These are phyloP conservation scores for Rousettus madagascariensis DNA, from an alignment of 2,797 vertebrate species.

Conservation along the genomic window DNA sequence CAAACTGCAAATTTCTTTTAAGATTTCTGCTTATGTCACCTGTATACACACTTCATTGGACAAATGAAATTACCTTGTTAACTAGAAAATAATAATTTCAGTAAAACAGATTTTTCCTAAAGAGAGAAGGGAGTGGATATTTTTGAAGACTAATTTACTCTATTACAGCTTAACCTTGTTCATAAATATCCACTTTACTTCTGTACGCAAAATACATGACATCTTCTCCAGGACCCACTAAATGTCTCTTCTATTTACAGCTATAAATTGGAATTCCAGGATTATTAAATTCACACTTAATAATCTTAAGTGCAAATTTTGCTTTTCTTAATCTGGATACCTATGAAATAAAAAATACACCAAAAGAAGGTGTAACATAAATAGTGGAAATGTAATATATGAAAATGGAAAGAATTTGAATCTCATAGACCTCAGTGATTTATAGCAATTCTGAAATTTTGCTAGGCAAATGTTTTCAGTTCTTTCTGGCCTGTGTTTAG, in stretches of 20 bases:
- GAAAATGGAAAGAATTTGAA: not conserved
- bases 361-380: not conserved
- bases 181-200: not conserved
- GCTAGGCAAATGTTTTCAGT: not conserved
- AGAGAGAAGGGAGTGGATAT: not conserved
- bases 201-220: not conserved
- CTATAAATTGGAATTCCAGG: not conserved
- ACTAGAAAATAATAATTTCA: not conserved
- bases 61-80: not conserved
- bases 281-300: too few species aligned
- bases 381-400: not conserved
- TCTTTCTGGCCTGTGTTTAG: not conserved
- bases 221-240: not conserved
- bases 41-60: not conserved
- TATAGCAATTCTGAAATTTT: not conserved
- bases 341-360: not conserved
- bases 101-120: not conserved
- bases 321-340: not conserved
- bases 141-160: not conserved
- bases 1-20: not conserved
- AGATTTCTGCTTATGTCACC: not conserved
- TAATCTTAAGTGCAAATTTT: not conserved
- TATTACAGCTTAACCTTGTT: not conserved
- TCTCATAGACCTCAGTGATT: not conserved
- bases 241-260: not conserved